A percentile compares a stretch with the other conserved stretches of the same genome.
Evolutionary conservation across 1,140 invertebrate genomes (phyloP).

Genomic region (Capitella teleta): DNA sequence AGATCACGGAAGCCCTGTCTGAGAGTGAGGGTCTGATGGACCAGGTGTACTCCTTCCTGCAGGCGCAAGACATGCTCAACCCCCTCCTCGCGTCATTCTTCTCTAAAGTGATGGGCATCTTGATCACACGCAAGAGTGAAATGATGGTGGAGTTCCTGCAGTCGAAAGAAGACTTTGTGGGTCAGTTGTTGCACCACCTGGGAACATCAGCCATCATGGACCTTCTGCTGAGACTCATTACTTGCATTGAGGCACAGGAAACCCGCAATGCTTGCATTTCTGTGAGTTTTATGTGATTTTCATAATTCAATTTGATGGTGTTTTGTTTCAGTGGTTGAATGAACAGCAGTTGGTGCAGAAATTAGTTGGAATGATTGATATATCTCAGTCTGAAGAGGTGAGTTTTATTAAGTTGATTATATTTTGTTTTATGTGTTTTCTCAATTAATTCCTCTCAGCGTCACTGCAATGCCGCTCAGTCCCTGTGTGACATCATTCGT

Average conservation of each 20-base stretch:
- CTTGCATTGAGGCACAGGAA: slow-evolving; percentile 67
- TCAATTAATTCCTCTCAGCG: slow-evolving; percentile 31
- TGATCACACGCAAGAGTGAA: slow-evolving; percentile 67
- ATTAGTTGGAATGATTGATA: slow-evolving; percentile 66
- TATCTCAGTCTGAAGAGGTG: slow-evolving; percentile 55
- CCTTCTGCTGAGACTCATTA: slow-evolving; percentile 75
- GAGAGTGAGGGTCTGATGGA: slow-evolving; percentile 63
- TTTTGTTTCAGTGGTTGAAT: slow-evolving; percentile 69
- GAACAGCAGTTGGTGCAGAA: slow-evolving; percentile 71
- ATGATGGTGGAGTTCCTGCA: slow-evolving; percentile 82
- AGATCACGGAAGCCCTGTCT: slow-evolving; percentile 73
- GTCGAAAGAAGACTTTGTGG: slow-evolving; percentile 70
- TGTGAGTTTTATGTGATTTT: slow-evolving; percentile 47
- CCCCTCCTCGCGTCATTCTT: slow-evolving; percentile 90
- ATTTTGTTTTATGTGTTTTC: neutral
- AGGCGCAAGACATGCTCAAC: slow-evolving; percentile 75
- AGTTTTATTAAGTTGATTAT: slow-evolving; percentile 8
- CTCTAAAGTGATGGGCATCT: slow-evolving; percentile 80
- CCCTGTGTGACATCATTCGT: slow-evolving; percentile 68
- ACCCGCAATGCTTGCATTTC: slow-evolving; percentile 68
- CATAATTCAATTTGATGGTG: neutral
- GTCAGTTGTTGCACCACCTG: slow-evolving; percentile 73
- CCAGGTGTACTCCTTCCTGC: slow-evolving; percentile 74
- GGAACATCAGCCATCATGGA: slow-evolving; percentile 92
- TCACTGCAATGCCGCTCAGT: slow-evolving; percentile 68